Evolutionary conservation across 2,113 vertebrate genomes (phyloP), one percentile per base, ranked within the genome.

Genomic region (Varanus salvator): DNA sequence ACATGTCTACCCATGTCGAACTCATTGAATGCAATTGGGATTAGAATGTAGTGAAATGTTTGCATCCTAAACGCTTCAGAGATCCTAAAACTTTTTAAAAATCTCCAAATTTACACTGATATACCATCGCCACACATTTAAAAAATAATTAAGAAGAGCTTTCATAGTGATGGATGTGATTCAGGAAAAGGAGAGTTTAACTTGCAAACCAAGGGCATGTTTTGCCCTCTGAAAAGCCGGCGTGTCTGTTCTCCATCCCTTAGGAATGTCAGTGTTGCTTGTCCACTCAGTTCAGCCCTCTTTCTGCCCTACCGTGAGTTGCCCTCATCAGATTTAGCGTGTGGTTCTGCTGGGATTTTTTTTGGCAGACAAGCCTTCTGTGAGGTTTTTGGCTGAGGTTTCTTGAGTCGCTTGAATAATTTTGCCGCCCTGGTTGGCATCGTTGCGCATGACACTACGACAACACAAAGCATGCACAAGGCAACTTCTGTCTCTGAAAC

Each of bases 291-390:
- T 92, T 93, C 25, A 11, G 48, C 44, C 48, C 27, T 75, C 92
- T 92, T 54, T 54, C 77, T 27, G 80, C 80, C 93, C 91, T 84
- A 38, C 80, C 80, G 83, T 81, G 71, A 88, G 94, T 86, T 90
- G 87, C 84, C 76, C 87, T 90, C 85, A 94, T 91, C 91, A 95
- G 64, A 54, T 91, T 90, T 93, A 90, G 86, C 88, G 92, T 72
- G 72, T 88, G 86, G 68, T 91, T 94, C 11, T 27, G 17, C 80
- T 89, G 72, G 52, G 48, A 31, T 95, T 91, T 94, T 44, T 44
- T 94, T 93, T 95, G 91, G 84, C 89, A 88, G 92, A 87, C 38
- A 12, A 27, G 52, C 8, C 11, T 52, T 91, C 68, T 50, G 48
- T 44, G 88, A 94, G 89, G 19, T 84, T 92, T 91, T 91, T 92